These are phyloP conservation scores for Rhamnusium bicolor DNA, from an alignment of 2,888 invertebrate species.

Conservation along the genomic window DNA sequence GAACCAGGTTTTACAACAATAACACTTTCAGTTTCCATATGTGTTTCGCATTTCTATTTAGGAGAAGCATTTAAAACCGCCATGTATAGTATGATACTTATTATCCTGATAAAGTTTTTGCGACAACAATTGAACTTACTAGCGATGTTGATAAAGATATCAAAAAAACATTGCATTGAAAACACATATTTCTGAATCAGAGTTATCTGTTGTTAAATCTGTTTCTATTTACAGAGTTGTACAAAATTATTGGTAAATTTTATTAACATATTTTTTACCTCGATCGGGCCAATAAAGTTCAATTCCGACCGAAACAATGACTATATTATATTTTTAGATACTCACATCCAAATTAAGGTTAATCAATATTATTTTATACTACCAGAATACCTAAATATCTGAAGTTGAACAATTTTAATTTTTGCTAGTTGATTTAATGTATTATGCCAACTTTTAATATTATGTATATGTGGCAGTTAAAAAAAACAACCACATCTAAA, in stretches of 20 bases:
- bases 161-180: neutral
- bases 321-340: too few species aligned
- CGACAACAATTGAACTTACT: too few species aligned
- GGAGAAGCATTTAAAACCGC: too few species aligned
- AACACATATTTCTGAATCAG: neutral
- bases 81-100: too few species aligned
- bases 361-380: neutral
- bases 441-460: too few species aligned
- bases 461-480: too few species aligned
- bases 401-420: too few species aligned
- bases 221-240: neutral
- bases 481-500: too few species aligned
- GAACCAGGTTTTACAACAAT: neutral
- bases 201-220: neutral
- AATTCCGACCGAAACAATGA: conserved; percentile 24
- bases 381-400: neutral
- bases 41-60: too few species aligned
- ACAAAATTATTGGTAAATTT: neutral
- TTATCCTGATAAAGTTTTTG: too few species aligned
- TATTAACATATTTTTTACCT: neutral
- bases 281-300: conserved; percentile 24
- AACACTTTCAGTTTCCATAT: neutral
- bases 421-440: too few species aligned
- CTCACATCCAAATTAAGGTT: neutral
- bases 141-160: neutral